Percentiles rank a stretch among this genome's conserved stretches.
phyloP scores from a whole-genome alignment of 2,888 invertebrate species.

The Orchesella flavescens region DNA sequence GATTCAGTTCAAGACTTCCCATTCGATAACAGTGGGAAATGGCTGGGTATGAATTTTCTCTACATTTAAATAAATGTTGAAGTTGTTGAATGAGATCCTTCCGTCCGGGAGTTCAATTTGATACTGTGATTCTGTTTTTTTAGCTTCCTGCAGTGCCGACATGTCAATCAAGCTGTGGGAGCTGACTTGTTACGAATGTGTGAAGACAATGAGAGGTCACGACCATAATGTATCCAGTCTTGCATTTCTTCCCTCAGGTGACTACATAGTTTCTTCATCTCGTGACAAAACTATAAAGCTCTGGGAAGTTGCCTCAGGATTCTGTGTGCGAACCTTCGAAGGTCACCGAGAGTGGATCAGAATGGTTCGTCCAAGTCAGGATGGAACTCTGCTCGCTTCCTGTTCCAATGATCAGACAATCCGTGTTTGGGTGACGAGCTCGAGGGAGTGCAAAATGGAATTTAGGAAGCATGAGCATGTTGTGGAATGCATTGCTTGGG shows the following conservation, averaged over 20 bases:
- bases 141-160: too few relatives aligned
- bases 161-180: conserved; percentile 99
- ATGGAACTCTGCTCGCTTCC: too few relatives aligned
- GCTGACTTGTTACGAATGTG: conserved; percentile 95
- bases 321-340: conserved; percentile 96
- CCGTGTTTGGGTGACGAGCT: conserved; percentile 95
- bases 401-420: too few relatives aligned
- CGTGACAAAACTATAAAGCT: too few relatives aligned
- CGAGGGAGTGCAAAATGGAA: conserved; percentile 96
- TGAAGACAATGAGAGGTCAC: conserved; percentile 98
- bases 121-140: conserved; percentile 91
- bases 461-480: conserved; percentile 98
- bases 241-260: too few relatives aligned
- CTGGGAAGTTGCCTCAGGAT: conserved; percentile 98
- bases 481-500: conserved; percentile 98
- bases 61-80: too few relatives aligned
- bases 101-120: too few relatives aligned
- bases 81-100: too few relatives aligned
- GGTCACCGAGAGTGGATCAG: conserved; percentile 99
- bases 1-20: conserved; percentile 99
- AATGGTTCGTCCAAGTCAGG: conserved; percentile 97
- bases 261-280: too few relatives aligned
- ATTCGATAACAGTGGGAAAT: conserved; percentile 96
- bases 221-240: too few relatives aligned
- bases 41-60: conserved; percentile 90